Percentiles rank a stretch among this genome's conserved stretches.
phyloP scores from a whole-genome alignment of 2,113 vertebrate genomes.

The Pardalotus punctatus region DNA sequence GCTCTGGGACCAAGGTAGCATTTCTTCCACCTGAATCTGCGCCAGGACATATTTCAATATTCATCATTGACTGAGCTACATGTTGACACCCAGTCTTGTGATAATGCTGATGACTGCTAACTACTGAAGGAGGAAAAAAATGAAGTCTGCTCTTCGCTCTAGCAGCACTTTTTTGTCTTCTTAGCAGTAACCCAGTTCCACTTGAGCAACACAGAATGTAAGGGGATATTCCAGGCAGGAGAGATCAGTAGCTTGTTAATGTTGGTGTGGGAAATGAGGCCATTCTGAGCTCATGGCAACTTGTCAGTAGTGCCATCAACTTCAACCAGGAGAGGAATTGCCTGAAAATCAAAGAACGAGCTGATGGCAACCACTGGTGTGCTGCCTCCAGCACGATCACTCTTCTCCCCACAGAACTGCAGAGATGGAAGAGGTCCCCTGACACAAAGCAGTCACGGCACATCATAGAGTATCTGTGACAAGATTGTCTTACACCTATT shows the following conservation, averaged over 20 bases:
- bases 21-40: background rate
- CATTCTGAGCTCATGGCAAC: background rate
- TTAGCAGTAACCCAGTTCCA: background rate
- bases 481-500: background rate
- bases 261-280: background rate
- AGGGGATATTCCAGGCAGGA: background rate
- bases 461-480: background rate
- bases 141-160: background rate
- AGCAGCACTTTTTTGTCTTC: background rate
- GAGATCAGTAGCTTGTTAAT: background rate
- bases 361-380: background rate
- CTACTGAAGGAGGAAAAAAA: background rate
- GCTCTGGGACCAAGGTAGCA: background rate
- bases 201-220: background rate
- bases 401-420: background rate
- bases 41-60: background rate
- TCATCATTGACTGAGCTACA: background rate
- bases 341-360: background rate
- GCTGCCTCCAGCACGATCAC: fast-evolving
- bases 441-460: background rate
- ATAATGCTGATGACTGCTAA: background rate
- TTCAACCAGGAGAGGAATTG: background rate
- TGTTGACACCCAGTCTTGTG: background rate
- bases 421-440: background rate
- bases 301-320: background rate